A percentile compares a stretch with the other conserved stretches of the same genome.
phyloP scores from a whole-genome alignment of 2,113 vertebrate genomes.

The Chinchilla lanigera region DNA sequence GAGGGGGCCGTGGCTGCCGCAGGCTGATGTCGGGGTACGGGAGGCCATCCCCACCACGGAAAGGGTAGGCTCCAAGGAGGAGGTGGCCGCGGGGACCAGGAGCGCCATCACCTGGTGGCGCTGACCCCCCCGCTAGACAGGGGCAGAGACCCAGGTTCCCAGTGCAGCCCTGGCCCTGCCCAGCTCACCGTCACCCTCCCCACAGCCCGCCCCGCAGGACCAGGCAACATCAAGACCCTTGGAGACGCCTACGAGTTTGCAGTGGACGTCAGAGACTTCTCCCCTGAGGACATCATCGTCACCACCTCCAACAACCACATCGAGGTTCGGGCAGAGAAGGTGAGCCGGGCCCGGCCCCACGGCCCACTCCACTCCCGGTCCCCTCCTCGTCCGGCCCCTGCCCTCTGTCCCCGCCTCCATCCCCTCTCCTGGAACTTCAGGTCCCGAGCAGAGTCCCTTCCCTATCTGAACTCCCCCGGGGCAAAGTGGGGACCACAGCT shows the following conservation, averaged over 20 bases:
- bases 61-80: neutral
- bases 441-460: neutral
- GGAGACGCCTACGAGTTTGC: slow-evolving; percentile 97
- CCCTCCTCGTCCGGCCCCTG: fast-evolving
- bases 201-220: slow-evolving; percentile 85
- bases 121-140: neutral
- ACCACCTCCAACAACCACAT: slow-evolving; percentile 99
- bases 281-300: slow-evolving; percentile 97
- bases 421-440: neutral
- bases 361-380: fast-evolving
- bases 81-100: no score
- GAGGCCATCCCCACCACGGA: fast-evolving
- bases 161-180: neutral
- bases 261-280: slow-evolving; percentile 96
- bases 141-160: neutral
- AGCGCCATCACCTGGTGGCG: fast-evolving
- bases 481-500: neutral
- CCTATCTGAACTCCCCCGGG: no score
- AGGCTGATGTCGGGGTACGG: neutral
- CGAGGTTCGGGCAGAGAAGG: slow-evolving; percentile 98
- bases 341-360: slow-evolving; percentile 74
- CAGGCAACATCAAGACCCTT: slow-evolving; percentile 93
- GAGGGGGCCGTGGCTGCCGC: neutral
- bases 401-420: neutral
- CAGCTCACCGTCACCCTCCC: slow-evolving; percentile 3